Evolutionary conservation across 2,888 invertebrate genomes (phyloP).

Genomic region (Halocaridina rubra): DNA sequence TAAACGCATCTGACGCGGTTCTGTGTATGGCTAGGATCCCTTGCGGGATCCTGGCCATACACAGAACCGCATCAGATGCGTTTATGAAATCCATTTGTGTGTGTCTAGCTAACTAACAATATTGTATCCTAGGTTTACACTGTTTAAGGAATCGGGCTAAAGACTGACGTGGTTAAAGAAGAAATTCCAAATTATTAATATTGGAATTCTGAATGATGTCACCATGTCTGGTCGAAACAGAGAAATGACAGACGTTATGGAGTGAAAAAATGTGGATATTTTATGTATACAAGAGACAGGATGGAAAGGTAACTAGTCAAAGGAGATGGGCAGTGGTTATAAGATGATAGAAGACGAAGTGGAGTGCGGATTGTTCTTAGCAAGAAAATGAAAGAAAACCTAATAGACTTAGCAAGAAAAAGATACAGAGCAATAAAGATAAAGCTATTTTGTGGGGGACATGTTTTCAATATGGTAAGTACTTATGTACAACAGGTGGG

Average conservation of each 20-base stretch:
- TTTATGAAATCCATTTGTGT: too few species aligned
- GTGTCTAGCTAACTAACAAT: too few species aligned
- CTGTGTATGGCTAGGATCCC: too few species aligned
- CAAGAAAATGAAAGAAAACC: background rate
- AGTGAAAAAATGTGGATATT: background rate
- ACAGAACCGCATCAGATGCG: too few species aligned
- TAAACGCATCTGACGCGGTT: too few species aligned
- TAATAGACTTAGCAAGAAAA: background rate
- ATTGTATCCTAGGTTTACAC: too few species aligned
- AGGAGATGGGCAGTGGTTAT: background rate
- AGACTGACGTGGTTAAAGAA: background rate
- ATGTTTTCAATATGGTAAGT: background rate
- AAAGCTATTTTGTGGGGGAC: background rate
- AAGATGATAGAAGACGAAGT: background rate
- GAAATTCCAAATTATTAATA: background rate
- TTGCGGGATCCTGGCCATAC: too few species aligned
- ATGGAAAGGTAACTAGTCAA: conserved; percentile 1
- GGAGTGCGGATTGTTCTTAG: background rate
- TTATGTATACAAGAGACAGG: background rate
- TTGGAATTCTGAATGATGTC: background rate
- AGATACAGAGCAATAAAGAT: background rate
- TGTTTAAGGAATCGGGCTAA: too few species aligned
- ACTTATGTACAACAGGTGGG: background rate
- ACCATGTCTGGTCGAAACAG: background rate
- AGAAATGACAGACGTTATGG: conserved; percentile 13